phyloP scores from a whole-genome alignment of 2,113 vertebrate genomes.

The Gymnarchus niloticus region DNA sequence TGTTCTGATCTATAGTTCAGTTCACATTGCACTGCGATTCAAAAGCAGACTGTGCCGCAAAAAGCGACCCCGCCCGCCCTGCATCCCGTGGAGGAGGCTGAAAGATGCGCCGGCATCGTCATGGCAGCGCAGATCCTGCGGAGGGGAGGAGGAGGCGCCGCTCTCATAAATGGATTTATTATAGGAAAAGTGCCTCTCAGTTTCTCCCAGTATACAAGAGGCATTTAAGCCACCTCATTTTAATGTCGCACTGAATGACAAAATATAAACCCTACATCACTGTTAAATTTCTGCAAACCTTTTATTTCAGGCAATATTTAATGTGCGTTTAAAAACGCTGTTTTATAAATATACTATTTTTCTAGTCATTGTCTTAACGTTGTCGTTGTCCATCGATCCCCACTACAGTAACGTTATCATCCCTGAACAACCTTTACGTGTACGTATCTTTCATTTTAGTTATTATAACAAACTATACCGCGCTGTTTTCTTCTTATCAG shows the following conservation, averaged over 20 bases:
- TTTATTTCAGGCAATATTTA: background rate
- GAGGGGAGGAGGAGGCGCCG: constrained; percentile 26
- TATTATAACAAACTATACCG: background rate
- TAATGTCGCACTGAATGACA: background rate
- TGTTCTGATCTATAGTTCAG: constrained; percentile 31
- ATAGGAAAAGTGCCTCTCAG: background rate
- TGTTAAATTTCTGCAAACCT: background rate
- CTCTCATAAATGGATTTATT: constrained; percentile 12
- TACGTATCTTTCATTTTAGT: too few species aligned
- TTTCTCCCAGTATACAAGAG: background rate
- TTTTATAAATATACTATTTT: background rate
- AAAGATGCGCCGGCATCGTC: constrained; percentile 34
- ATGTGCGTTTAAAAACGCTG: background rate
- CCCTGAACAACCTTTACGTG: too few species aligned
- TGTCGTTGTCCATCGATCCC: background rate
- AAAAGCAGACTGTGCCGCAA: constrained; percentile 37
- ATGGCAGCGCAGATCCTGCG: constrained; percentile 41
- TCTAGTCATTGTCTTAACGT: background rate
- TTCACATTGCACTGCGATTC: constrained; percentile 36
- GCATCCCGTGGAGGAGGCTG: constrained; percentile 48
- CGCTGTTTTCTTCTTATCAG: background rate
- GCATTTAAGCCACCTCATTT: background rate
- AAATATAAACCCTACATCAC: background rate
- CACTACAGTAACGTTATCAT: too few species aligned
- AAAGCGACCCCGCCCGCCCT: constrained; percentile 59